Base-by-base conservation (phyloP, 1,140 invertebrate genomes). In the Ostrea edulis region DNA sequence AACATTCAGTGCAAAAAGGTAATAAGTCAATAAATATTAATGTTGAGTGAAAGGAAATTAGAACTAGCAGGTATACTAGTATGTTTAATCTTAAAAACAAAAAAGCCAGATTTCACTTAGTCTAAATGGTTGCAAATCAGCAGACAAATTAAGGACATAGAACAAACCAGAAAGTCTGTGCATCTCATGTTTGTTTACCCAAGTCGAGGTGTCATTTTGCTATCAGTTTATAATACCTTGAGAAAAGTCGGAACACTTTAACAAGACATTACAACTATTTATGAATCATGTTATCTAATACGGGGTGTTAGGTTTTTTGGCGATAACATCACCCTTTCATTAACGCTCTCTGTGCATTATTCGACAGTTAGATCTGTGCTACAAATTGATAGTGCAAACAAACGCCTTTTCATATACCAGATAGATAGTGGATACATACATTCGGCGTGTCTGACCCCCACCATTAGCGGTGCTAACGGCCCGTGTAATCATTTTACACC, bases 241-340 rank as follows among this genome's bases (percentile, higher is more conserved):
- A 35, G 68, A 77, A 35, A 77, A 77, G 68, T 77, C 68, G 29
- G 68, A 29, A 29, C 22, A 77, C 68, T 25, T 35, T 35, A 35
- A 77, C 68, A 77, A 77, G 68, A 35, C 68, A 77, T 77, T 9
- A 35, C 22, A 25, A 9, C 68, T 8, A 77, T 77, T 77, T 77
- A 77, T 77, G 68, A 77, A 77, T 77, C 68, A 77, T 29, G 68
- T 77, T 77, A 77, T 77, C 68, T 77, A 77, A 77, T 77, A 77
- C 68, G 68, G 68, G 55, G 68, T 35, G 22, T 77, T 77, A 77
- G 68, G 29, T 29, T 35, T 25, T 44, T 77, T 77, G 25, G 22
- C 25, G 25, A 77, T 29, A 77, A 77, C 68, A 77, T 35, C 25
- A 29, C 14, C 25, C 68, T 22, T 77, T 77, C 68, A 77, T 77